Evolutionary conservation across 2,797 vertebrate species (phyloP), one percentile per base, ranked within the genome.

Genomic region (Adelosebastes latens): DNA sequence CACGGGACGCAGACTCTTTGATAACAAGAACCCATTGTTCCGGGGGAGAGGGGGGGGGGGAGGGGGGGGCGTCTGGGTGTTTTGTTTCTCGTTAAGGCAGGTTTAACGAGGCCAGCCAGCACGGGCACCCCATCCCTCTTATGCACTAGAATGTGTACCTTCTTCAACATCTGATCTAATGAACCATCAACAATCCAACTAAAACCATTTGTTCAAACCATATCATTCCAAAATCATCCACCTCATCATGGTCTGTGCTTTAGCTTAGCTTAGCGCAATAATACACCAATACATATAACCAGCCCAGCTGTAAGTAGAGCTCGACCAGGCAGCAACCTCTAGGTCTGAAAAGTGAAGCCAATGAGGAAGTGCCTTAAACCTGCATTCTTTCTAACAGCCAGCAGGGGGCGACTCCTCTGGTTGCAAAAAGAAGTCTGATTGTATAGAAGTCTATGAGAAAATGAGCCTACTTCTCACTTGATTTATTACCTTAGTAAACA

Each of bases 21-120:
- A 82, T 83, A 94, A 95, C 93, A 95, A 94, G 87, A 89, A 83
- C 3, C 78, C 89, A 92, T 94, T 95, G 93, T 95, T 95, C 85
- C 71, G 1, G 6, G 58, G 55, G 79, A 56, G 80, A 56, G 4
- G 58, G 53, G 77, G 55, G 77, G 60, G 1, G 52, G 49, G 79
- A 2, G 0, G 1, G 56, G 49, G 80, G 55, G 80, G 58, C 2
- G 59, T 84, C 75, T 74, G 79, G 77, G 85, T 84, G 87, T 87
- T 90, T 92, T 74, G 72, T 87, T 92, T 89, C 89, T 88, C 87
- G 94, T 94, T 93, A 92, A 91, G 90, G 77, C 79, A 84, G 75
- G 69, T 77, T 88, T 95, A 94, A 94, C 91, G 81, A 93, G 89
- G 84, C 84, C 91, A 90, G 83, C 77, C 81, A 73, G 75, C 80